Evolutionary conservation across 2,113 vertebrate species (phyloP).

Genomic region (Eulemur rufifrons): DNA sequence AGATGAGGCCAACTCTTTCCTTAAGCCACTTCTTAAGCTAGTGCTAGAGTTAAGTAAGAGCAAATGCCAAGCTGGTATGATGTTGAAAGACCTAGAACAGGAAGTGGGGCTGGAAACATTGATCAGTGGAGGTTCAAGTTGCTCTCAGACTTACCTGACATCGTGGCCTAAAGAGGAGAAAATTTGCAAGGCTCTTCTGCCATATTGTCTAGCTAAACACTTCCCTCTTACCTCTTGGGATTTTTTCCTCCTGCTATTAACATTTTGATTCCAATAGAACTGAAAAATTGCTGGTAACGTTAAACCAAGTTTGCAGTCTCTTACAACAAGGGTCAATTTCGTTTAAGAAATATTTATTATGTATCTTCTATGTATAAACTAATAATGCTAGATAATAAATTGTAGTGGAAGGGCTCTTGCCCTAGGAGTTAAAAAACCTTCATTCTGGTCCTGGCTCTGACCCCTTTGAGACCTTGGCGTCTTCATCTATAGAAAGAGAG

Average conservation of each 20-base stretch:
- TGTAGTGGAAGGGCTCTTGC: not conserved
- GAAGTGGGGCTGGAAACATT: not conserved
- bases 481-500: not conserved
- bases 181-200: not conserved
- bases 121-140: not conserved
- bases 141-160: not conserved
- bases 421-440: slow-evolving; percentile 3
- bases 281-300: slow-evolving; percentile 29
- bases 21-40: slow-evolving; percentile 17
- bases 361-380: slow-evolving; percentile 1
- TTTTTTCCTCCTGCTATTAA: not conserved
- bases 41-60: not conserved
- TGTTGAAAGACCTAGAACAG: not conserved
- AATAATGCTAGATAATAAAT: slow-evolving; percentile 1
- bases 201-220: not conserved
- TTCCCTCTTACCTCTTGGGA: not conserved
- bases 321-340: slow-evolving; percentile 28
- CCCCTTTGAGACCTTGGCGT: not conserved
- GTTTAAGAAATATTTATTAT: slow-evolving; percentile 47
- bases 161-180: not conserved
- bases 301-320: slow-evolving; percentile 15
- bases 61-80: not conserved
- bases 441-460: slow-evolving; percentile 3
- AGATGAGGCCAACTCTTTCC: not conserved
- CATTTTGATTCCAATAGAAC: not conserved